Evolutionary conservation across 2,113 vertebrate species (phyloP), one percentile per base, ranked within the genome.

Genomic region (Hiodon alosoides): DNA sequence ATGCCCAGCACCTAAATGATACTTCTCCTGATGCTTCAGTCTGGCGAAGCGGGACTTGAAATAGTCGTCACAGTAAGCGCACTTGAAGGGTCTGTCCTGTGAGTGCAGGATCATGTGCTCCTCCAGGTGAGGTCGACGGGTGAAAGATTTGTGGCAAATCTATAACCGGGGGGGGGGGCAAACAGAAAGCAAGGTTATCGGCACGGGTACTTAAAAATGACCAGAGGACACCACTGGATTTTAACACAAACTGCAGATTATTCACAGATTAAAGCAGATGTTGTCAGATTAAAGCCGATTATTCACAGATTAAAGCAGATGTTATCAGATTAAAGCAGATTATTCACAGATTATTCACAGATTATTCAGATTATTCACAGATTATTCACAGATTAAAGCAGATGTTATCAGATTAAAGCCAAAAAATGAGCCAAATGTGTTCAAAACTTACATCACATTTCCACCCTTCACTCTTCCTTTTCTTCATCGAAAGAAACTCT

Each of bases 21-120:
- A 94, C 85, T 99, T 99, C 81, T 99, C 97, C 73, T 99, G 97
- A 86, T 99, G 97, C 74, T 98, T 99, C 75, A 99, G 82, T 17
- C 97, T 90, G 67, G 96, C 94, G 84, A 99, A 99, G 31, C 97
- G 91, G 16, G 97, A 99, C 81, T 95, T 98, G 83, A 99, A 98
- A 88, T 93, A 90, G 73, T 99, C 95, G 31, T 98, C 95, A 59
- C 97, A 99, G 85, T 96, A 98, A 74, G 93, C 91, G 77, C 97
- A 99, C 82, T 98, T 98, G 71, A 98, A 99, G 13, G 97, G 97
- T 69, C 95, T 95, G 83, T 97, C 94, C 82, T 98, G 96, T 74
- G 94, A 95, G 86, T 99, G 97, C 46, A 99, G 90, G 80, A 99
- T 98, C 96, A 96, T 98, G 86, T 99, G 97, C 78, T 99, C 97